Evolutionary conservation across 2,888 invertebrate species (phyloP).

Genomic region (Tachystola acroxantha): DNA sequence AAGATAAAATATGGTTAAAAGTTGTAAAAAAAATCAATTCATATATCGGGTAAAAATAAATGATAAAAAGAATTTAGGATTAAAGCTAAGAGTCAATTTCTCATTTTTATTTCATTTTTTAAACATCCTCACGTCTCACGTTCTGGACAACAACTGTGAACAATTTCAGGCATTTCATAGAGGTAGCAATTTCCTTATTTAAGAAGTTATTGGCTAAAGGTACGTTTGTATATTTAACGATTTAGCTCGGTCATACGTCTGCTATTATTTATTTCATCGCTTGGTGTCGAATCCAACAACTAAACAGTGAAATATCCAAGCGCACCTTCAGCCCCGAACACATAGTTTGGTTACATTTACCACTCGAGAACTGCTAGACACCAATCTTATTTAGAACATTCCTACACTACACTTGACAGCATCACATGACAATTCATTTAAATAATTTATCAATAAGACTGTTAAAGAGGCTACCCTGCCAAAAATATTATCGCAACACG

Average conservation of each 20-base stretch:
- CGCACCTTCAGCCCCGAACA: constrained; percentile 1
- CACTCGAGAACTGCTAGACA: constrained; percentile 40
- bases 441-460: no score
- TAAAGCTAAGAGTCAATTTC: constrained; percentile 44
- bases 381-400: constrained; percentile 21
- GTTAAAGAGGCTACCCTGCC: no score
- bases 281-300: background rate
- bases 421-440: no score
- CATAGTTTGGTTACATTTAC: constrained; percentile 25
- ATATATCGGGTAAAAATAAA: background rate
- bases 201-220: constrained; percentile 1
- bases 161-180: constrained; percentile 65
- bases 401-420: constrained; percentile 21
- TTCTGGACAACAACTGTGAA: constrained; percentile 56
- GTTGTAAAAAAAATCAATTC: background rate
- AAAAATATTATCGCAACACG: no score
- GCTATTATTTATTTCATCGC: no score
- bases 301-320: background rate
- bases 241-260: background rate
- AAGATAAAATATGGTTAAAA: no score
- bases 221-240: no score
- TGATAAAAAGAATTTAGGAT: constrained; percentile 8
- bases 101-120: constrained; percentile 58
- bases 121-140: constrained; percentile 55
- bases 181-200: constrained; percentile 57